Percentiles rank a stretch among this genome's conserved stretches.
Evolutionary conservation across 2,888 invertebrate genomes (phyloP).

Genomic region (Biston stratarius): DNA sequence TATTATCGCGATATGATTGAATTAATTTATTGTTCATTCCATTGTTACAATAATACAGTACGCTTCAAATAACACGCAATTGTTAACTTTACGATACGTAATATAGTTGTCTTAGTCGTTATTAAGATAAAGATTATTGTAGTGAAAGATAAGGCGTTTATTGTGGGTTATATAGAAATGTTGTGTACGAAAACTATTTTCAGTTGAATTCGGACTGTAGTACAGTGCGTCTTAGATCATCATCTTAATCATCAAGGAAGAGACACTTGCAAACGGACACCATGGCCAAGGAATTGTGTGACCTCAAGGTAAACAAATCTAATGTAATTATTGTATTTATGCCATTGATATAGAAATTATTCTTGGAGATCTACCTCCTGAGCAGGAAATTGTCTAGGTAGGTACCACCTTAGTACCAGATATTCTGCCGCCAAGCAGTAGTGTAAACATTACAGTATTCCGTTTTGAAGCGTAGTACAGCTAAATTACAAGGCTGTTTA

Average conservation of each 20-base stretch:
- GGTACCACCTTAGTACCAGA: no score
- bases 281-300: slow-evolving; percentile 66
- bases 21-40: slow-evolving; percentile 66
- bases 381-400: no score
- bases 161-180: slow-evolving; percentile 72
- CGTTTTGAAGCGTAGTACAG: no score
- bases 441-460: no score
- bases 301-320: slow-evolving; percentile 63
- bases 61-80: slow-evolving; percentile 56
- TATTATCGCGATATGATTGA: slow-evolving; percentile 64
- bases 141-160: slow-evolving; percentile 76
- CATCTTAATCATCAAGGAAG: slow-evolving; percentile 31
- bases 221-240: slow-evolving; percentile 53
- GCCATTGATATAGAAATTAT: slow-evolving; percentile 1
- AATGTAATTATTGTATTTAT: slow-evolving; percentile 2
- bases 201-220: slow-evolving; percentile 62
- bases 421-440: no score
- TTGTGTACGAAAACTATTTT: slow-evolving; percentile 56
- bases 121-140: slow-evolving; percentile 79
- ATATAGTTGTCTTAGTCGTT: slow-evolving; percentile 57
- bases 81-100: slow-evolving; percentile 66
- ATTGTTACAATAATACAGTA: slow-evolving; percentile 43
- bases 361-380: no score
- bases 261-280: slow-evolving; percentile 19
- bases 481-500: no score